Conservation (phyloP, 2,113 vertebrate species). For the Cyphomyrus plagiostoma region DNA sequence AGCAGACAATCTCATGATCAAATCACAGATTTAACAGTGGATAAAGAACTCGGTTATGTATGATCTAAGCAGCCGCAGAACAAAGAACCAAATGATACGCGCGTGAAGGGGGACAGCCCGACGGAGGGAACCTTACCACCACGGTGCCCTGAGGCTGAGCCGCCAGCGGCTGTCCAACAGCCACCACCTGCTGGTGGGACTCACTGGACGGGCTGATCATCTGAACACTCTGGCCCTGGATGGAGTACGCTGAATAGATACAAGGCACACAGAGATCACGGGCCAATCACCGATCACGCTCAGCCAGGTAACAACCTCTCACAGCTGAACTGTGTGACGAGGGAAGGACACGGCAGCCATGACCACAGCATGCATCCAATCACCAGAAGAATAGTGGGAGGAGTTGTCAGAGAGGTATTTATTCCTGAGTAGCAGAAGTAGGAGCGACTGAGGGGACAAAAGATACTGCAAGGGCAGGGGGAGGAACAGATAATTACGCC, state of each 20-base stretch:
- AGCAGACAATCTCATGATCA: neutral
- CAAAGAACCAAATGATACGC: neutral
- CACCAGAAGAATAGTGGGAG: neutral
- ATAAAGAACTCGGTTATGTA: neutral
- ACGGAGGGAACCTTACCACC: constrained; percentile 70
- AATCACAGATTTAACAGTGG: neutral
- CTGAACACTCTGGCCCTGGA: constrained; percentile 92
- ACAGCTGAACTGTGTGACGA: neutral
- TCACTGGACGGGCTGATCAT: constrained; percentile 98
- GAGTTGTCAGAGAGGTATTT: neutral
- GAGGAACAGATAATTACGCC: neutral
- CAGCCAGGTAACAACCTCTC: no score
- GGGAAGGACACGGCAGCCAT: neutral
- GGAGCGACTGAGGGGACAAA: neutral
- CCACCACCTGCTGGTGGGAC: constrained; percentile 97
- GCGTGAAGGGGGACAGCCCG: neutral
- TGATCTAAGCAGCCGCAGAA: neutral
- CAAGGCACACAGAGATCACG: neutral
- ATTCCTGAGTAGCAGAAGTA: neutral
- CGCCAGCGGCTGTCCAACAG: constrained; percentile 89
- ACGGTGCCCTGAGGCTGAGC: constrained; percentile 94
- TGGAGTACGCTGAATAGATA: constrained; percentile 78
- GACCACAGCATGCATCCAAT: neutral
- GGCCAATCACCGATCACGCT: neutral
- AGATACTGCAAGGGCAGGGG: neutral